Conservation (phyloP, 2,113 vertebrate genomes). For the Lucifuga dentata region DNA sequence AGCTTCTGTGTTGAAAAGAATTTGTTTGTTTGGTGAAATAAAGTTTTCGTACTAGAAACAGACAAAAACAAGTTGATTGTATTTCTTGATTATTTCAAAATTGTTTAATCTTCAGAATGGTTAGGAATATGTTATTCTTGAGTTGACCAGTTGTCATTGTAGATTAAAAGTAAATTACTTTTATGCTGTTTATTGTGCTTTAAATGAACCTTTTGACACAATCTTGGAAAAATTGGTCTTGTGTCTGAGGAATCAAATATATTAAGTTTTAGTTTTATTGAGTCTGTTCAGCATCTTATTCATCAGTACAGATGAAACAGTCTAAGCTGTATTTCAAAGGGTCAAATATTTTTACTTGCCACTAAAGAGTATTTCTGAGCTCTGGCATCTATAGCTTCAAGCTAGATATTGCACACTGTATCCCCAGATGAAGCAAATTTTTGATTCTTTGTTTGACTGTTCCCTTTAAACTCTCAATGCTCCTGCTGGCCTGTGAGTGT, state of each 20-base stretch:
- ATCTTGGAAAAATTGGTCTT: not conserved
- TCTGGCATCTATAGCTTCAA: constrained; percentile 36
- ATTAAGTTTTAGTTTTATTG: constrained; percentile 12
- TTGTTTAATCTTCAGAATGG: too few species aligned
- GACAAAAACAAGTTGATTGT: too few species aligned
- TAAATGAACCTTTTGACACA: too few species aligned
- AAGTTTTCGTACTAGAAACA: not conserved
- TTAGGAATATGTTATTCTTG: too few species aligned
- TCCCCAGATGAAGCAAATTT: constrained; percentile 12
- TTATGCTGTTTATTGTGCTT: not conserved
- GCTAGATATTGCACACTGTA: constrained; percentile 36
- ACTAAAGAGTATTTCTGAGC: constrained; percentile 44
- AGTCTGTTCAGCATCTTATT: constrained; percentile 26
- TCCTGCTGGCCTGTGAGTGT: constrained; percentile 38
- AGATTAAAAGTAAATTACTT: too few species aligned
- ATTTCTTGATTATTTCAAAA: too few species aligned
- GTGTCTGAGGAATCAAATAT: not conserved
- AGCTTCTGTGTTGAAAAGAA: not conserved
- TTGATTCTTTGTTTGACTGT: constrained; percentile 47
- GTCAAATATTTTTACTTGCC: constrained; percentile 26
- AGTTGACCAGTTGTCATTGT: too few species aligned
- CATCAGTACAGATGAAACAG: constrained; percentile 34
- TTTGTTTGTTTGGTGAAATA: not conserved
- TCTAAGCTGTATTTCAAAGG: constrained; percentile 28
- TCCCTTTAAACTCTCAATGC: constrained; percentile 42